Evolutionary conservation across 2,888 invertebrate genomes (phyloP), one percentile per base, ranked within the genome.

Genomic region (Eupithecia abbreviata): DNA sequence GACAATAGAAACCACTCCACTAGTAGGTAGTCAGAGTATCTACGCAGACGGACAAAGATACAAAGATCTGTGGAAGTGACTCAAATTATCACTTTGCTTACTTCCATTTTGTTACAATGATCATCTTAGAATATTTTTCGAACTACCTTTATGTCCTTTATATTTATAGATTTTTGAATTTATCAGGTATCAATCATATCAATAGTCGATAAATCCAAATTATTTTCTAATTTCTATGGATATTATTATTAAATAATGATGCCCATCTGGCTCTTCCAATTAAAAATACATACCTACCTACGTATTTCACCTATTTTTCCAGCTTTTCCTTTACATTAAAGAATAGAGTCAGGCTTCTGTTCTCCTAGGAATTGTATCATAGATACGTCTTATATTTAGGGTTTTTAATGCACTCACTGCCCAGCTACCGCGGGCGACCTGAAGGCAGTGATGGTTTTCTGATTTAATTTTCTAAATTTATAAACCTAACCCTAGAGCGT

Each of bases 1-100:
- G 65, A 77, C 75, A 77, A 77, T 73, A 18, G 62, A 75, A 55
- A 6, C 72, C 77, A 75, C 75, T 77, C 75, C 67, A 70, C 77
- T 77, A 15, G 70, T 10, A 18, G 55, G 75, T 71, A 70, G 67
- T 71, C 75, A 75, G 69, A 67, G 75, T 69, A 51, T 43, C 47
- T 70, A 7, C 18, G 18, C n/a, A 13, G 71, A 75, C 41, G 70
- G 3, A 58, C 62, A 12, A 62, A 62, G 30, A 62, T 62, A 62
- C 18, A 67, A 0, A 4, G 10, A 5, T 62, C 0, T 30, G 2
- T 68, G 30, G 74, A 77, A 68, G 47, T 47, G 75, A 62, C 18
- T 10, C 4, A 18, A 30, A 58, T 58, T 30, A 30, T 30, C 18
- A 3, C 55, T 55, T n/a, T 55, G 5, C 12, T 49, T 12, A 47